Percentiles rank a stretch among this genome's conserved stretches.
These are phyloP conservation scores for Trididemnum clinides DNA, from an alignment of 23 tunicate species.

Conservation along the genomic window DNA sequence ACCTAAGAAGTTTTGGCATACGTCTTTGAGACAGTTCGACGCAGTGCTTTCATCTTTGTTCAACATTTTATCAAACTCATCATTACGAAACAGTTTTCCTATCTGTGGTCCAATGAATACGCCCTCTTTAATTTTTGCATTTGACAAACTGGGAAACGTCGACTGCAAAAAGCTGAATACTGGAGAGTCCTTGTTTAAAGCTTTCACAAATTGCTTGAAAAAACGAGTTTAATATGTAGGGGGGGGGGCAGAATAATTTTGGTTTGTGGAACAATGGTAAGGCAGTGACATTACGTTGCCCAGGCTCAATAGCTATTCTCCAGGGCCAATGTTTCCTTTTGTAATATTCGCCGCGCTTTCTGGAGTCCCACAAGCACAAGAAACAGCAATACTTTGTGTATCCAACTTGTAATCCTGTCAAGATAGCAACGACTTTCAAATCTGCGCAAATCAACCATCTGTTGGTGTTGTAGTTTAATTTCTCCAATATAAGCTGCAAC, in stretches of 20 bases:
- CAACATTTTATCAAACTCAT: not conserved
- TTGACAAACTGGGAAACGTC: not conserved
- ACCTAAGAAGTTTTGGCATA: constrained; percentile 4
- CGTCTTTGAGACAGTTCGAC: not conserved
- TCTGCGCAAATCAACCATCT: constrained; percentile 8
- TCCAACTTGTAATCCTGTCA: constrained; percentile 7
- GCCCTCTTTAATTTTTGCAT: constrained; percentile 1
- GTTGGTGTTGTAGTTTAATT: not conserved
- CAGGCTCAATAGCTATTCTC: not conserved
- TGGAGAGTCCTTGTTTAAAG: not conserved
- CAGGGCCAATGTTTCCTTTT: not conserved
- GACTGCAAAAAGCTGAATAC: not conserved
- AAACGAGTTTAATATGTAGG: constrained; percentile 2
- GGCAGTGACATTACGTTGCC: not conserved
- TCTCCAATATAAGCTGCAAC: not conserved
- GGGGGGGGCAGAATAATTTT: constrained; percentile 14
- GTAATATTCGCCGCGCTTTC: not conserved
- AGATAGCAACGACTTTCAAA: constrained; percentile 6
- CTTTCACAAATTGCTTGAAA: constrained; percentile 9
- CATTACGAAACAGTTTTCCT: not conserved
- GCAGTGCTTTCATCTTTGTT: not conserved
- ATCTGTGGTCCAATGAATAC: constrained; percentile 13
- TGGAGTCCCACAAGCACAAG: constrained; percentile 6
- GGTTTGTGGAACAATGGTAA: not conserved
- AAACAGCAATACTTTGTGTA: constrained; percentile 27